phyloP scores from a whole-genome alignment of 2,113 vertebrate genomes.

The Machaerirhynchus nigripectus region DNA sequence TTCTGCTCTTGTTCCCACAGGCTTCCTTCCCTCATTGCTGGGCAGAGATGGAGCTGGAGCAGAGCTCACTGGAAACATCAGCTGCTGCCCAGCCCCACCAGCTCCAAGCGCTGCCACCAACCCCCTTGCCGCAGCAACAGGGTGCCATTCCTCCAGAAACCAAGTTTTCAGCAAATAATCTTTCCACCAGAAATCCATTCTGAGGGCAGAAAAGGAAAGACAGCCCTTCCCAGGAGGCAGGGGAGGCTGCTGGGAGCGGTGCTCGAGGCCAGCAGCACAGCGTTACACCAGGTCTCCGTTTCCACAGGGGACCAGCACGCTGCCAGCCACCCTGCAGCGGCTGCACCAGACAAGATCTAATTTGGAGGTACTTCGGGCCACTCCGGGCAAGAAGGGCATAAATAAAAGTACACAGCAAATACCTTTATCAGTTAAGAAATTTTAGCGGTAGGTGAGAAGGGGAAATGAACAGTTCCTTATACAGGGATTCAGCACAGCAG shows the following conservation, averaged over 20 bases:
- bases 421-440: not conserved
- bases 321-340: not conserved
- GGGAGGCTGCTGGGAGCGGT: rapidly evolving
- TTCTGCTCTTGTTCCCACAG: not conserved
- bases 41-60: not conserved
- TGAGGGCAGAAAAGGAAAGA: not conserved
- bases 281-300: rapidly evolving
- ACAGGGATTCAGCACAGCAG: too few species aligned
- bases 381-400: not conserved
- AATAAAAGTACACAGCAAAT: not conserved
- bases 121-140: not conserved
- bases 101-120: not conserved
- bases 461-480: not conserved
- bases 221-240: not conserved
- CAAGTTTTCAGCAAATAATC: not conserved
- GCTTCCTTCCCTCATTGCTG: rapidly evolving
- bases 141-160: not conserved
- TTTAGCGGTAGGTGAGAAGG: not conserved
- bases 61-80: not conserved
- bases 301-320: rapidly evolving
- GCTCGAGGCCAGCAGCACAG: not conserved
- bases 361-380: not conserved
- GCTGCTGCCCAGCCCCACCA: not conserved
- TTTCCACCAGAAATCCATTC: not conserved
- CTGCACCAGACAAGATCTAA: rapidly evolving